Evolutionary conservation across 1,140 invertebrate genomes (phyloP).

Genomic region (Lutraria rhynchaena): DNA sequence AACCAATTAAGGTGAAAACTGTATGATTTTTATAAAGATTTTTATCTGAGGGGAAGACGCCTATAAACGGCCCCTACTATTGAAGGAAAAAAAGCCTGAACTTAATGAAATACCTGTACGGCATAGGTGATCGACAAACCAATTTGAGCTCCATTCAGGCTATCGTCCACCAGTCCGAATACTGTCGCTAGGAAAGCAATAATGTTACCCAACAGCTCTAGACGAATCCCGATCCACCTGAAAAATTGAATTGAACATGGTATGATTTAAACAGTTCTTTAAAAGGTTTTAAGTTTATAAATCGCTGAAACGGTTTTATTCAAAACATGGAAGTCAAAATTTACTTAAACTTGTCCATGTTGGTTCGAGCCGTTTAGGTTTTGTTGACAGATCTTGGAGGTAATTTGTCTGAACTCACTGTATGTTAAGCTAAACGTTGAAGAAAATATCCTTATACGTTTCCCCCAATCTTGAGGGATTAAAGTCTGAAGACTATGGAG

Average conservation of each 20-base stretch:
- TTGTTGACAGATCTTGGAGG: background rate
- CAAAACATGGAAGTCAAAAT: background rate
- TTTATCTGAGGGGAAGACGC: no score
- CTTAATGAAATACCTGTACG: constrained; percentile 54
- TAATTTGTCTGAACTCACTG: background rate
- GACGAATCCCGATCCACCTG: constrained; percentile 92
- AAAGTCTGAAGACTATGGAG: no score
- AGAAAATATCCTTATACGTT: no score
- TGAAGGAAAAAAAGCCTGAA: no score
- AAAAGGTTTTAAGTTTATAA: background rate
- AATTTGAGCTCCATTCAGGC: constrained; percentile 81
- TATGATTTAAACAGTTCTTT: background rate
- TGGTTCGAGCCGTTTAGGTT: background rate
- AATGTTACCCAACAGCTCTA: constrained; percentile 89
- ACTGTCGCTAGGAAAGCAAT: constrained; percentile 83
- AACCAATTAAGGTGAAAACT: no score
- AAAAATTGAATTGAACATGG: constrained; percentile 81
- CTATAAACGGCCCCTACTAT: no score
- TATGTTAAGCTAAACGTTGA: background rate
- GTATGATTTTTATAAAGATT: no score
- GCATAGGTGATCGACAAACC: constrained; percentile 88
- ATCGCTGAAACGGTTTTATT: background rate
- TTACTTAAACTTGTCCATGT: background rate
- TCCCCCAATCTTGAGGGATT: no score
- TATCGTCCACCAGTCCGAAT: constrained; percentile 80